phyloP scores from a whole-genome alignment of 2,113 vertebrate species.

The Upupa epops region DNA sequence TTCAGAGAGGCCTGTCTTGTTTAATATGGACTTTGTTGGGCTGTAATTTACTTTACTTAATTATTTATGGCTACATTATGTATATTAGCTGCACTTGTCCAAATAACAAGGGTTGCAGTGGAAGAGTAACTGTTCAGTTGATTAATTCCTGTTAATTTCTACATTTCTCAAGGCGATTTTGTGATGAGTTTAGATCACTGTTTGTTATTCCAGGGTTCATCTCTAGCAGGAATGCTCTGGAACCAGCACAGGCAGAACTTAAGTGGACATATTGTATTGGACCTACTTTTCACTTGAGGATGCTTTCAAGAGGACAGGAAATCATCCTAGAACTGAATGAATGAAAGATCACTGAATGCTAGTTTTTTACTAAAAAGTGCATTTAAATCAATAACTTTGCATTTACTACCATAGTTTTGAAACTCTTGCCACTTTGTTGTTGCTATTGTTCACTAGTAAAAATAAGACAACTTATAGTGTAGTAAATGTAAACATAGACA shows the following conservation, averaged over 20 bases:
- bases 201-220: not conserved
- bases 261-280: not conserved
- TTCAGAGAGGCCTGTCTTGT: slow-evolving; percentile 51
- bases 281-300: not conserved
- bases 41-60: slow-evolving; percentile 70
- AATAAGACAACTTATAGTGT: not conserved
- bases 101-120: slow-evolving; percentile 56
- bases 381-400: not conserved
- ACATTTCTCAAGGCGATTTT: slow-evolving; percentile 48
- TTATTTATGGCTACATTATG: slow-evolving; percentile 75
- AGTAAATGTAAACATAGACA: not conserved
- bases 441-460: slow-evolving; percentile 30
- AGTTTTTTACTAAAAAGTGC: not conserved
- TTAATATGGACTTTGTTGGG: slow-evolving; percentile 52
- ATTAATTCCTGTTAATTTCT: slow-evolving; percentile 29
- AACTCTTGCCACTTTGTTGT: not conserved
- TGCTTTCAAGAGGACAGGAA: not conserved
- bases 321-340: not conserved
- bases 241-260: not conserved
- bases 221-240: not conserved
- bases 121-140: slow-evolving; percentile 24
- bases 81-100: slow-evolving; percentile 71
- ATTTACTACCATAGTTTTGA: not conserved
- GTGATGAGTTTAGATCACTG: not conserved
- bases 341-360: not conserved